Evolutionary conservation across 2,113 vertebrate genomes (phyloP), one percentile per base, ranked within the genome.

Genomic region (Chunga burmeisteri): DNA sequence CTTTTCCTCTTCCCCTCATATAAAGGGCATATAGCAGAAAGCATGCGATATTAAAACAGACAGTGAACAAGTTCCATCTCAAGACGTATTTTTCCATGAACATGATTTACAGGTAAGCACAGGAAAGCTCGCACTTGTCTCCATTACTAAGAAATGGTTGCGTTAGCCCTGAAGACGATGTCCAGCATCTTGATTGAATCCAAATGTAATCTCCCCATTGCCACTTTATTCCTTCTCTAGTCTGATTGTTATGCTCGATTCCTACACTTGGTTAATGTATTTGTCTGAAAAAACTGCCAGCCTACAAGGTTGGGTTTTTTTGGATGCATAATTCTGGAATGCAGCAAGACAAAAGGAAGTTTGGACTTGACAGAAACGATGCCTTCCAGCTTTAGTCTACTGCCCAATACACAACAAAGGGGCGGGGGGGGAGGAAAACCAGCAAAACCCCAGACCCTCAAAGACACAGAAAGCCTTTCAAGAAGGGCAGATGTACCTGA

Each of bases 241-340:
- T 62, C 32, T 66, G 74, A n/a, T 17, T 47, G 67, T 4, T 46
- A 9, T 17, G 27, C 61, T 92, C 59, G 21, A 62, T 81, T 90
- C 95, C 90, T 44, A 85, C 82, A 93, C 94, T 70, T 95, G 85
- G 92, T 30, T 67, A 91, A 88, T 81, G 84, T 30, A 89, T 77
- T 94, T 81, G 25, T 36, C 42, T 46, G 25, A 52, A 91, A 85
- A 78, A 78, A 27, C 21, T n/a, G 52, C 36, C 55, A 58, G 55
- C n/a, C 32, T 70, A 80, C 40, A 34, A n/a, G 71, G 70, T 8
- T 44, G 18, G 6, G 17, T 58, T 88, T 75, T 77, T 73, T 47
- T 81, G 46, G 82, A 88, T 59, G 38, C 11, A 17, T 56, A 56
- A 62, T 70, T 89, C 46, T 81, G 77, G 46, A 91, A 91, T 16